phyloP scores from a whole-genome alignment of 1,140 invertebrate genomes.

The Pseudobourletiella spinata region DNA sequence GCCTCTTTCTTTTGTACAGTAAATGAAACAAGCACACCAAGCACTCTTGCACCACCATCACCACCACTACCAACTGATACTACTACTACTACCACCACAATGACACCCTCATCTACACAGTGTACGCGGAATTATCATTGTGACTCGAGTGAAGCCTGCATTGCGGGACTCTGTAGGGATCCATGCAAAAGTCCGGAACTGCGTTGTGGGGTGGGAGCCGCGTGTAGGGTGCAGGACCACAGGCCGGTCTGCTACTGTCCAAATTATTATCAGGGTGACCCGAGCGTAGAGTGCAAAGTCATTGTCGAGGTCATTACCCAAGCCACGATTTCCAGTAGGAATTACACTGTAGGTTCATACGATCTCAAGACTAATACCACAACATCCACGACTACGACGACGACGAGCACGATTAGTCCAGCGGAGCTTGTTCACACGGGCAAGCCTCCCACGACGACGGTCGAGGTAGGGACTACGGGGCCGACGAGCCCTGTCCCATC shows the following conservation, averaged over 20 bases:
- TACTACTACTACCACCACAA: constrained; percentile 42
- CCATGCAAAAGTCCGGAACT: constrained; percentile 47
- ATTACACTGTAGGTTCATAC: too few relatives aligned
- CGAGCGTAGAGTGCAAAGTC: constrained; percentile 11
- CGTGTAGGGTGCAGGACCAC: constrained; percentile 51
- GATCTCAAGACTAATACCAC: not conserved
- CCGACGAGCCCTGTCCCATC: too few relatives aligned
- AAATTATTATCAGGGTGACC: constrained; percentile 38
- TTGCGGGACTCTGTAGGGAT: constrained; percentile 54
- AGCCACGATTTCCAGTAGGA: too few relatives aligned
- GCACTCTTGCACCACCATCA: constrained; percentile 19
- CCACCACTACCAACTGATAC: too few relatives aligned
- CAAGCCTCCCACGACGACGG: too few relatives aligned
- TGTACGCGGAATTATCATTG: constrained; percentile 57
- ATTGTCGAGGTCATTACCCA: not conserved
- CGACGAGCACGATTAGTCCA: too few relatives aligned
- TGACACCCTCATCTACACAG: constrained; percentile 34
- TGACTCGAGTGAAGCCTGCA: constrained; percentile 54
- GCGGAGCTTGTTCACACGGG: too few relatives aligned
- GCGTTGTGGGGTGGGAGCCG: constrained; percentile 49
- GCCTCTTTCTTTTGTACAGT: constrained; percentile 27
- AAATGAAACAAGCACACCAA: constrained; percentile 26
- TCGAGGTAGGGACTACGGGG: too few relatives aligned
- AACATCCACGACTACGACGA: not conserved
- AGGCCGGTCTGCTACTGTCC: constrained; percentile 42